phyloP scores from a whole-genome alignment of 2,888 invertebrate genomes.

The Anagyrus pseudococci region DNA sequence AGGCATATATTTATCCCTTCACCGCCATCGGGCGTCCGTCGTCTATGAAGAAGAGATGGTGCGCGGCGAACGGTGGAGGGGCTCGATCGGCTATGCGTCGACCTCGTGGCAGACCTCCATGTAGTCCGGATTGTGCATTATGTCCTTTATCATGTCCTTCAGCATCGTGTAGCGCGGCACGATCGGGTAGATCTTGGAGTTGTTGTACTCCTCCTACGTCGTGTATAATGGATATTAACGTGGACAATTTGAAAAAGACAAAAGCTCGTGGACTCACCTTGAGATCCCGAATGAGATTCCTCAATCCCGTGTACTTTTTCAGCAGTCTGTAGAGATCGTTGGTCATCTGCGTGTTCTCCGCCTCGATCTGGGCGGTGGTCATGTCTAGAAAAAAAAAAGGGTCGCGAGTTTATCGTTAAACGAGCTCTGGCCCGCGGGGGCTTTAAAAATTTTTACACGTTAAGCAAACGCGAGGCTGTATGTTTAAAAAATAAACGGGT shows the following conservation, averaged over 20 bases:
- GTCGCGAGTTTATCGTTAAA: background rate
- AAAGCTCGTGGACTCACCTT: conserved; percentile 69
- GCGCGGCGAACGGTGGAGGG: conserved; percentile 58
- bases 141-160: conserved; percentile 97
- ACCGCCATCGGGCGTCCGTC: too few species aligned
- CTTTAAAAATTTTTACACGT: too few species aligned
- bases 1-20: too few species aligned
- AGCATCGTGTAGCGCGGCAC: conserved; percentile 94
- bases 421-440: too few species aligned
- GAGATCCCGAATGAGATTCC: conserved; percentile 85
- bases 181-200: conserved; percentile 92
- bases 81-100: conserved; percentile 64
- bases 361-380: conserved; percentile 90
- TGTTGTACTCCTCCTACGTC: conserved; percentile 83
- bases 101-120: conserved; percentile 96
- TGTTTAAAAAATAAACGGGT: too few species aligned
- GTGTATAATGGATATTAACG: background rate
- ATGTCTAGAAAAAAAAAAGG: conserved; percentile 78
- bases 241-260: background rate
- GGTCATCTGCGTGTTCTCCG: conserved; percentile 93
- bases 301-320: conserved; percentile 89
- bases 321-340: conserved; percentile 90
- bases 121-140: conserved; percentile 94
- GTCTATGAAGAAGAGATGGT: too few species aligned
- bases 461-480: too few species aligned